A percentile compares a stretch with the other conserved stretches of the same genome.
These are phyloP conservation scores for Theocolax elegans DNA, from an alignment of 1,140 invertebrate genomes.

Conservation along the genomic window DNA sequence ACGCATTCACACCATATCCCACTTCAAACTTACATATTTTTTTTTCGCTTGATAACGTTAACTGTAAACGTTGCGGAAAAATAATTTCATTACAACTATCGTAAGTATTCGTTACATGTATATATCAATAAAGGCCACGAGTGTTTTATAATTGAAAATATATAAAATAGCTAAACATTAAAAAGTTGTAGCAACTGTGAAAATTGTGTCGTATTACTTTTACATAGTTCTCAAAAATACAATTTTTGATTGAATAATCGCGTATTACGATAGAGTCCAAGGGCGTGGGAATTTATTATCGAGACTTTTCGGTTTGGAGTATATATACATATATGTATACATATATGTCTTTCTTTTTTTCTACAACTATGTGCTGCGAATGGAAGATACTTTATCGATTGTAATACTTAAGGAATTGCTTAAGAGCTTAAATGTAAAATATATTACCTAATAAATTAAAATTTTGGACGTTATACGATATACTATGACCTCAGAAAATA, in stretches of 20 bases:
- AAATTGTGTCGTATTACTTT: conserved; percentile 12
- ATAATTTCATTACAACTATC: conserved; percentile 17
- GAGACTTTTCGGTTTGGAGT: not conserved
- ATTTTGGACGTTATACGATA: conserved; percentile 9
- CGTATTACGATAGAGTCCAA: conserved; percentile 13
- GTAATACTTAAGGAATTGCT: conserved; percentile 3
- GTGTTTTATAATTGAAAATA: conserved; percentile 49
- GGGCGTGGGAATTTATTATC: conserved; percentile 10
- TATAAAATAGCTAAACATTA: conserved; percentile 61
- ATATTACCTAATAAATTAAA: conserved; percentile 1
- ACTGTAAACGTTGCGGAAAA: conserved; percentile 11
- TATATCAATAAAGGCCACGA: conserved; percentile 61
- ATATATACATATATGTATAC: too few species aligned
- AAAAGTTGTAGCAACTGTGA: conserved; percentile 43
- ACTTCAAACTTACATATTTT: conserved; percentile 44
- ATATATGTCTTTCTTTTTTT: too few species aligned
- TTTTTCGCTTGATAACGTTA: conserved; percentile 8
- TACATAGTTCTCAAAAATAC: not conserved
- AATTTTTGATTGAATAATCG: not conserved
- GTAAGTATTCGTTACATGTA: conserved; percentile 47
- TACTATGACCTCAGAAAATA: not conserved
- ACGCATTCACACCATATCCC: conserved; percentile 31
- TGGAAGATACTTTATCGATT: not conserved
- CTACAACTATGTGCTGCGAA: conserved; percentile 1
- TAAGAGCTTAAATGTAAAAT: not conserved